These are phyloP conservation scores for Neomorphus geoffroyi DNA, from an alignment of 2,797 vertebrate genomes.

Conservation along the genomic window DNA sequence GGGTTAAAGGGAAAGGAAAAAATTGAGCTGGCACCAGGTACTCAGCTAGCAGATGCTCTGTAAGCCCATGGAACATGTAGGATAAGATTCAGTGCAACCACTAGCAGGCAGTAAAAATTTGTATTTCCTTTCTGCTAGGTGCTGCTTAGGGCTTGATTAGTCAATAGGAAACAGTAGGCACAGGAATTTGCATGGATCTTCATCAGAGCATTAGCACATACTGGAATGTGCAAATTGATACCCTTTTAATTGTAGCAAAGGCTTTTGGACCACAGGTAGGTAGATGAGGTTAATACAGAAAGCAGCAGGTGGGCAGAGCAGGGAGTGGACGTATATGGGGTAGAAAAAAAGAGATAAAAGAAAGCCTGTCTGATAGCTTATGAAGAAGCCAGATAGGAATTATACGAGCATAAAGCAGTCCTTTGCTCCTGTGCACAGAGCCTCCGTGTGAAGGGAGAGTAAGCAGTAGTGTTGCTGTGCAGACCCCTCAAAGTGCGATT, in stretches of 20 bases:
- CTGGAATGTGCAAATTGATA: not conserved
- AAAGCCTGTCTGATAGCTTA: not conserved
- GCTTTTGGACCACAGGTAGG: not conserved
- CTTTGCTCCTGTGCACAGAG: rapidly evolving
- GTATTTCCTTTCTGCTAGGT: constrained; percentile 8
- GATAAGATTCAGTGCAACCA: constrained; percentile 20
- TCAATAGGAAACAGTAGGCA: not conserved
- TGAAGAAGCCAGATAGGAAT: not conserved
- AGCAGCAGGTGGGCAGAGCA: not conserved
- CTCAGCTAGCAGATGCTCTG: not conserved
- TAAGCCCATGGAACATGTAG: not conserved
- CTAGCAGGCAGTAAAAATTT: constrained; percentile 63
- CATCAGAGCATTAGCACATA: not conserved
- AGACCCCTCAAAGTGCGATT: not conserved
- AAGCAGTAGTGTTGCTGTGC: not conserved
- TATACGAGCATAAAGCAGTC: not conserved
- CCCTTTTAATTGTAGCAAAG: not conserved
- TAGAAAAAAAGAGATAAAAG: not conserved
- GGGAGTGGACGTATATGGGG: not conserved
- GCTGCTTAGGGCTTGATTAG: not conserved
- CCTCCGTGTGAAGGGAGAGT: rapidly evolving
- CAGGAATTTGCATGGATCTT: not conserved
- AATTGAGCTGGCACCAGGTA: not conserved
- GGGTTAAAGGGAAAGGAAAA: not conserved
- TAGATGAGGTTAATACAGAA: not conserved